Percentiles rank a stretch among this genome's conserved stretches.
Conservation (phyloP, 2,888 invertebrate species). For the Morinoia aosen region DNA sequence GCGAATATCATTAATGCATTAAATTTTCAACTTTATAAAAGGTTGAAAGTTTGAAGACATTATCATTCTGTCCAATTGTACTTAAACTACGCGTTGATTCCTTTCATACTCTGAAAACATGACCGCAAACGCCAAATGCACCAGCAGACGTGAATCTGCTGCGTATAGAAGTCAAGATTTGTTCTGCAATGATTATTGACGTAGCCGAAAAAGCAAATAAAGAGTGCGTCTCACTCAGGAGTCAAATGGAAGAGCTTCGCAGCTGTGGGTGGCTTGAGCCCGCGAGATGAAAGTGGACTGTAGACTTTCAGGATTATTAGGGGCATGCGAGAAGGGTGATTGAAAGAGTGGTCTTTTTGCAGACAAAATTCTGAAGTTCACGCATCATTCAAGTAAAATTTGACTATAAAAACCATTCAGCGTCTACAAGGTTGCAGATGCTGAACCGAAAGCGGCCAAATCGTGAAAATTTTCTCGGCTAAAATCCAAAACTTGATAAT, state of each 20-base stretch:
- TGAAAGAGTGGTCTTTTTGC: not conserved
- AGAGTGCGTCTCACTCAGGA: not conserved
- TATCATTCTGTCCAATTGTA: not conserved
- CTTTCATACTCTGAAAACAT: too few relatives aligned
- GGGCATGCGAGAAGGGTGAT: not conserved
- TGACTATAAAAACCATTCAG: too few relatives aligned
- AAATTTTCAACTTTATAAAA: too few relatives aligned
- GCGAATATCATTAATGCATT: too few relatives aligned
- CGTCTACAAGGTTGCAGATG: not conserved
- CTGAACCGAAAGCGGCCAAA: not conserved
- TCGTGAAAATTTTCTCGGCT: too few relatives aligned
- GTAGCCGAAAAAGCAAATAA: not conserved
- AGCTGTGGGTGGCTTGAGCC: not conserved
- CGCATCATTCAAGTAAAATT: too few relatives aligned
- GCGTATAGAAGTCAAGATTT: not conserved
- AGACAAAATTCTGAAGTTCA: too few relatives aligned
- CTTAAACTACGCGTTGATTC: not conserved
- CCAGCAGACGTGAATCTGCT: not conserved
- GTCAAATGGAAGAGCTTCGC: not conserved
- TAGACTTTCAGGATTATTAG: not conserved
- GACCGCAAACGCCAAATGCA: too few relatives aligned
- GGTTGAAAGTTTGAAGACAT: too few relatives aligned
- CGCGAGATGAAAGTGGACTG: not conserved
- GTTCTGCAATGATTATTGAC: not conserved
- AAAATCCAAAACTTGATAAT: too few relatives aligned